phyloP scores from a whole-genome alignment of 2,888 invertebrate species.

The Pegoplata infirma region DNA sequence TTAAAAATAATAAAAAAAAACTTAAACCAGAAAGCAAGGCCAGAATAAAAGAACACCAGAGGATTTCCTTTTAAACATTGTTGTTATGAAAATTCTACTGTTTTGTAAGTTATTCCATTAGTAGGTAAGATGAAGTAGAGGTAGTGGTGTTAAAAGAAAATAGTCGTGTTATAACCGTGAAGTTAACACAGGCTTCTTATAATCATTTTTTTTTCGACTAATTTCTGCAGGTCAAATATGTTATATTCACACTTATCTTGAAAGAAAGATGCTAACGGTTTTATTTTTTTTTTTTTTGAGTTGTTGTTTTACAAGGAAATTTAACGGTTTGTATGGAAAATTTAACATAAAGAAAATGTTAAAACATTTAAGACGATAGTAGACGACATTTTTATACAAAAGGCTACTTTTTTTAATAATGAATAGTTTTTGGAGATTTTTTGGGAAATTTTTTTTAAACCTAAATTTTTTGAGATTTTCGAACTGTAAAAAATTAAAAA shows the following conservation, averaged over 20 bases:
- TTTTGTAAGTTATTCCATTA: background rate
- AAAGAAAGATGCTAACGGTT: constrained; percentile 38
- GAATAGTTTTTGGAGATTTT: no score
- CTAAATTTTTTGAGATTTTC: no score
- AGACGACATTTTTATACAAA: no score
- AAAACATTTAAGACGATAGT: no score
- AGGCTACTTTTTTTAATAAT: no score
- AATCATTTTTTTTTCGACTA: constrained; percentile 10
- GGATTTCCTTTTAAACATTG: constrained; percentile 38
- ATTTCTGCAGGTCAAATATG: constrained; percentile 59
- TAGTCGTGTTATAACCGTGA: constrained; percentile 35
- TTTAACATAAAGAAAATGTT: background rate
- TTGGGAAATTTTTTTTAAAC: no score
- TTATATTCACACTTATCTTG: constrained; percentile 58
- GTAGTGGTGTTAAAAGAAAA: background rate
- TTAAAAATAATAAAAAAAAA: constrained; percentile 36
- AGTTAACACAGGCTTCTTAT: constrained; percentile 15
- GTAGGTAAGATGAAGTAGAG: background rate
- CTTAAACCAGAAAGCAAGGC: constrained; percentile 36
- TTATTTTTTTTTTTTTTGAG: background rate
- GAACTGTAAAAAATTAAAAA: no score
- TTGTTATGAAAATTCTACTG: background rate
- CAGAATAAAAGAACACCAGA: constrained; percentile 30
- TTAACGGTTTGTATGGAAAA: constrained; percentile 1
- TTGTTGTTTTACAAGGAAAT: constrained; percentile 13